A percentile compares a stretch with the other conserved stretches of the same genome.
phyloP scores from a whole-genome alignment of 2,888 invertebrate species.

The Muschampia plurimacula region DNA sequence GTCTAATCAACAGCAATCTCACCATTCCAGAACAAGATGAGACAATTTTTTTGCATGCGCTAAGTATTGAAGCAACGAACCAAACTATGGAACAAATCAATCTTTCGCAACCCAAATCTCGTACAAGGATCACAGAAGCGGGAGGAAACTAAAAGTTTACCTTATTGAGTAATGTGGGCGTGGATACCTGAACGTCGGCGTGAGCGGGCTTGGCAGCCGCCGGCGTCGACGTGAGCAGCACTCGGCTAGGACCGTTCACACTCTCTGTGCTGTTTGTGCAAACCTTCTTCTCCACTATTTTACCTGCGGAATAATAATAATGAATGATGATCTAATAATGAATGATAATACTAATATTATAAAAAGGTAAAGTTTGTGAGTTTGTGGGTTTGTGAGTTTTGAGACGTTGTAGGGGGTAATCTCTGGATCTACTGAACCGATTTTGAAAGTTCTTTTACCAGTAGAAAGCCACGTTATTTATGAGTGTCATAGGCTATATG shows the following conservation, averaged over 20 bases:
- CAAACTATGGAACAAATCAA: neutral
- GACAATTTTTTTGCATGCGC: no score
- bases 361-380: no score
- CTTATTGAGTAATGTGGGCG: conserved; percentile 84
- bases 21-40: no score
- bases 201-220: conserved; percentile 67
- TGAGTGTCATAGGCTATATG: no score
- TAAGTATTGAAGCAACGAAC: no score
- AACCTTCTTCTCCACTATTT: conserved; percentile 88
- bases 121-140: conserved; percentile 51
- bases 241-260: conserved; percentile 76
- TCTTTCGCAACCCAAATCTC: conserved; percentile 1
- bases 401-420: no score
- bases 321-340: neutral
- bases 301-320: conserved; percentile 67
- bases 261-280: conserved; percentile 79
- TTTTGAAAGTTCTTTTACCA: no score
- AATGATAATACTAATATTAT: no score
- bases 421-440: no score
- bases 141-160: conserved; percentile 78
- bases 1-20: no score
- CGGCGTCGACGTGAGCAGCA: conserved; percentile 65
- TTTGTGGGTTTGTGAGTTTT: no score
- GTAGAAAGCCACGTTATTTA: no score
- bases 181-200: conserved; percentile 83